Evolutionary conservation across 2,797 vertebrate genomes (phyloP), one percentile per base, ranked within the genome.

Genomic region (Podarcis lilfordi): DNA sequence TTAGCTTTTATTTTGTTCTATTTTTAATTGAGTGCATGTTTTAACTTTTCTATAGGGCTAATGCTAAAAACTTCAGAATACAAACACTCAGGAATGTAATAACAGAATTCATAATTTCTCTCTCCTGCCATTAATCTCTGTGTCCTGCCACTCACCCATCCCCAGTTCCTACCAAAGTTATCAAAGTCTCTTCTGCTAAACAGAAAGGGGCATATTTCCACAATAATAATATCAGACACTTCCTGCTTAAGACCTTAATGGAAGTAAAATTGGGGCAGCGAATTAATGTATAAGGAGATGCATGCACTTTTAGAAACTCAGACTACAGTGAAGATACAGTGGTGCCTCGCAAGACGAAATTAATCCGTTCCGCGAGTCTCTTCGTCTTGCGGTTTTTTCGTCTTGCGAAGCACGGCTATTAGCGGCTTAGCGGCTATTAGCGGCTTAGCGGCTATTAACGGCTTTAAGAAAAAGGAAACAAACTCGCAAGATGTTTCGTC

Each of bases 1-100:
- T 35, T 2, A 1, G 76, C 90, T 87, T 17, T 9, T 35, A 50
- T 37, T 74, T 78, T 3, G 0, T 8, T 29, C 80, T 83, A 45
- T 40, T 72, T 78, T 3, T 0, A 9, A 25, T 82, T 84, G 27
- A 2, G n/a, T 0, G 4, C 11, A 76, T 1, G 19, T 72, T 64
- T 90, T n/a, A 23, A 50, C 86, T 92, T 88, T 85, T 17, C 86
- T 84, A 1, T 84, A 19, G 45, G 86, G 13, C 84, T 86, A 88
- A 6, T 79, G 40, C 17, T 64, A 91, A 89, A 37, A 0, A 27
- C 75, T 85, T 15, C 80, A 77, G 25, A 3, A 86, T 88, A 68
- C 11, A 86, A 21, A 32, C 35, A 43, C 68, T 25, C 76, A 23
- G 9, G 84, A 82, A 86, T 68, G 13, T 59, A 0, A 81, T 15